Base-by-base conservation (phyloP, 2,888 invertebrate genomes). In the Cordilura impudica region DNA sequence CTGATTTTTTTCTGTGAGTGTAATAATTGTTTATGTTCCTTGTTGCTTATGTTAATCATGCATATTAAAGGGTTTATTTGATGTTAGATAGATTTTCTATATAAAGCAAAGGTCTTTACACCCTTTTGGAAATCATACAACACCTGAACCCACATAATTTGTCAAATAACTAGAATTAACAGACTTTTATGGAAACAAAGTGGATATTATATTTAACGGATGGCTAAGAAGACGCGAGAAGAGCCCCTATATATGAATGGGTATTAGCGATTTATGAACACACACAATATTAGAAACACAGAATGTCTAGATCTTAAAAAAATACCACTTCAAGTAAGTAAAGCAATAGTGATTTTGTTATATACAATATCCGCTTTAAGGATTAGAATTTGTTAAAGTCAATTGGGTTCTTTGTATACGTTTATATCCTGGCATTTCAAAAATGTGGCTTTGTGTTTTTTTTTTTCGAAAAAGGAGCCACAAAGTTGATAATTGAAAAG, bases 81-180 rank as follows among this genome's bases (percentile, higher is more conserved):
- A 45, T 19, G n/a, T 43, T 58, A 63, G 49, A 63, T 63, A 31
- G 31, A 29, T 47, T 49, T 70, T 39, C 3, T 39, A n/a, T n/a
- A 1, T 39, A 43, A 1, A 18, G 23, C 16, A 71, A 66, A 79
- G 79, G 70, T 75, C 74, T 75, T 74, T 75, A 63, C n/a, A 45
- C 66, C 35, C 67, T 66, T 29, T 45, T 14, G n/a, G n/a, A 39
- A 45, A 31, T 45, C 23, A 47, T 49, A 74, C 83, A 87, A 85
- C 87, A 87, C 87, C 87, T 87, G 87, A 87, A 83, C 87, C 87
- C 87, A 87, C 87, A 87, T 87, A 85, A 87, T 87, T 87, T 86
- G 86, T 84, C 84, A 85, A 84, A 77, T 67, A 61, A 66, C 65
- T 58, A 73, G 47, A 75, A 75, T 71, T 75, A 61, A 75, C 56